Base-by-base conservation (phyloP, 2,888 invertebrate species). In the Cyclophora punctaria region DNA sequence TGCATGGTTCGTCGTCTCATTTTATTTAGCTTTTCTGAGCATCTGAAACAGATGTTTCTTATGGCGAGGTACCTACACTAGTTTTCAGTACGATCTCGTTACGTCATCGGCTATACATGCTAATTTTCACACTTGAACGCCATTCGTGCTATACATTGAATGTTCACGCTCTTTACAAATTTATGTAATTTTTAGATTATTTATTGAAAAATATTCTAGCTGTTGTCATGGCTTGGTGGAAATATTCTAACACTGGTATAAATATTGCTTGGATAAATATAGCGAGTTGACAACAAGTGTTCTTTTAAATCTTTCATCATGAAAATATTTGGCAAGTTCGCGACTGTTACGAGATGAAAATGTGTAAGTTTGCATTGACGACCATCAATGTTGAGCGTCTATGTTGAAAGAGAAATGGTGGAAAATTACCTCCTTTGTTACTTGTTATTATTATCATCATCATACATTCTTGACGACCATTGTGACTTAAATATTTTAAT, bases 71-170 rank as follows among this genome's bases (percentile, higher is more conserved):
- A 37, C 52, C 20, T 20, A 20, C 20, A 20, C 20, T 20, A 20
- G 37, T 57, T 58, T 57, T 57, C 50, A 44, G 46, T 49, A 51
- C 49, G 47, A 46, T 52, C 47, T 49, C 44, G 56, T 54, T 55
- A 63, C 66, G 69, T 70, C 71, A 67, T 60, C 53, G 53, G 44
- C 47, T 52, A 60, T 64, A 69, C 65, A 69, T 73, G 79, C 67
- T 76, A 79, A 80, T 80, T 78, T 76, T 74, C 69, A 74, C 70
- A 74, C 66, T 71, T 64, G 59, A 67, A 64, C 62, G 62, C 63
- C 63, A 66, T 66, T 67, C 33, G 73, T 69, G 69, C 64, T 63
- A 65, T 37, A 37, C 37, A 37, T 57, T 62, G 76, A 78, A 77
- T 76, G 74, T 69, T 67, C 57, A 51, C 57, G 34, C 37, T 37